phyloP scores from a whole-genome alignment of 2,888 invertebrate genomes.

The Suillia variegata region DNA sequence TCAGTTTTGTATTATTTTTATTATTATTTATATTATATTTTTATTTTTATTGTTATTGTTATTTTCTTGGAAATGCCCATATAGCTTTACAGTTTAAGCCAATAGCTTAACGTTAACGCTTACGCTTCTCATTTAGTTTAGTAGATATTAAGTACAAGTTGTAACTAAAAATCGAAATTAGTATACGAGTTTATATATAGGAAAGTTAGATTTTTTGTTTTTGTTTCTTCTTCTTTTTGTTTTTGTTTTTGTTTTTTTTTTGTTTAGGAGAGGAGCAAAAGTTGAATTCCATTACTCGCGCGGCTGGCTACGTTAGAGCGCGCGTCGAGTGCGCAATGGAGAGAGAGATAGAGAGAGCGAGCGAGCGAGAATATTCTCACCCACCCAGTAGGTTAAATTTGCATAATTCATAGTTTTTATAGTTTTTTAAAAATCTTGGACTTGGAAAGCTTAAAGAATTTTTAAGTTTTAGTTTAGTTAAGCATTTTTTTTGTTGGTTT shows the following conservation, averaged over 20 bases:
- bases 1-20: slow-evolving; percentile 28
- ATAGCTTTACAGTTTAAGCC: slow-evolving; percentile 45
- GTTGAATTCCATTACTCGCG: background rate
- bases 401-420: background rate
- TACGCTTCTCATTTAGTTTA: slow-evolving; percentile 22
- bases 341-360: background rate
- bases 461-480: slow-evolving; percentile 7
- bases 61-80: slow-evolving; percentile 60
- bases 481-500: too few species aligned
- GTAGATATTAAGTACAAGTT: slow-evolving; percentile 8
- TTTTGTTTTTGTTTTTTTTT: background rate
- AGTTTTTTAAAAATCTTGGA: background rate
- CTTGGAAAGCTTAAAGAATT: slow-evolving; percentile 14
- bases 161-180: background rate
- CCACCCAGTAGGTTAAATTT: too few species aligned
- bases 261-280: background rate
- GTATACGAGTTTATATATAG: background rate
- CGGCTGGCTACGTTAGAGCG: too few species aligned
- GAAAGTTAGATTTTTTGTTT: background rate
- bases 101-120: slow-evolving; percentile 40
- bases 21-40: too few species aligned
- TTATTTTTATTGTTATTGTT: too few species aligned
- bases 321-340: too few species aligned
- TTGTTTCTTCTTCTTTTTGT: background rate
- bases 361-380: too few species aligned